Percentiles rank a stretch among this genome's conserved stretches.
These are phyloP conservation scores for Scartelaos histophorus DNA, from an alignment of 2,113 vertebrate genomes.

Conservation along the genomic window DNA sequence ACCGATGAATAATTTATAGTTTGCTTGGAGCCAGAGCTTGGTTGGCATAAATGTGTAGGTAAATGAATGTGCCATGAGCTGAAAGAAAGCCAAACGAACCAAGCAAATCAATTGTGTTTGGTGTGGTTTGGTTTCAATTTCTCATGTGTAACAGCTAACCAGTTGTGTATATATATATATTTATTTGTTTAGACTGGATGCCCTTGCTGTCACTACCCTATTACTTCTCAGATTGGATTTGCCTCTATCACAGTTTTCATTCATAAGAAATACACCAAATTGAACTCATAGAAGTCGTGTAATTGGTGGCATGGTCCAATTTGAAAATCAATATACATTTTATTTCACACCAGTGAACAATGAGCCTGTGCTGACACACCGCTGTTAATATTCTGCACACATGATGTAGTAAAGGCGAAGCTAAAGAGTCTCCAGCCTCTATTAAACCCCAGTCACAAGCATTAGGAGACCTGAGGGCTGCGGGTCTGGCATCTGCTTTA, in stretches of 20 bases:
- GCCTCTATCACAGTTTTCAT: not conserved
- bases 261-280: not conserved
- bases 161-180: not conserved
- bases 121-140: not conserved
- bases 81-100: conserved; percentile 21
- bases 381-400: not conserved
- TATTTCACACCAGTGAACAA: not conserved
- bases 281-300: not conserved
- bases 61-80: conserved; percentile 40
- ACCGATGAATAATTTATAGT: conserved; percentile 80
- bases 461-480: not conserved
- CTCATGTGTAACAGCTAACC: not conserved
- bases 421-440: not conserved
- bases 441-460: not conserved
- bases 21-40: conserved; percentile 65
- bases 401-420: not conserved
- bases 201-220: not conserved
- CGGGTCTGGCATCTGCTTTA: not conserved
- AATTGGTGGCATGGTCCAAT: not conserved
- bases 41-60: conserved; percentile 33
- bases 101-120: not conserved
- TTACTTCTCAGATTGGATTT: not conserved
- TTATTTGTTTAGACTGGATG: not conserved
- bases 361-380: not conserved
- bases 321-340: conserved; percentile 5